Evolutionary conservation across 2,888 invertebrate species (phyloP).

Genomic region (Cephus rjabovi): DNA sequence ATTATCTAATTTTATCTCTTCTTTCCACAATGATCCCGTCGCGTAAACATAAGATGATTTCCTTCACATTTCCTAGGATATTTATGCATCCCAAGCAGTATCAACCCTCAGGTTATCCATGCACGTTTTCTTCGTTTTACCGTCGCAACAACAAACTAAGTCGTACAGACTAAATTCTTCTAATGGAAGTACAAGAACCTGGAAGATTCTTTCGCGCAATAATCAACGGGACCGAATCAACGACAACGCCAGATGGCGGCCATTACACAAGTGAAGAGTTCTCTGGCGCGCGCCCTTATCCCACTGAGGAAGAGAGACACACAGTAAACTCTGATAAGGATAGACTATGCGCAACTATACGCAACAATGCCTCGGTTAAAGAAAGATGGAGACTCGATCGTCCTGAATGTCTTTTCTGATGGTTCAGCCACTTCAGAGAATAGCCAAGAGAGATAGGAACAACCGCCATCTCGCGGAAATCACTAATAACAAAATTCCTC

Average conservation of each 20-base stretch:
- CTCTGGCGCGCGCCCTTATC: background rate
- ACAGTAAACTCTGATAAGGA: background rate
- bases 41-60: conserved; percentile 35
- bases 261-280: conserved; percentile 58
- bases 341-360: background rate
- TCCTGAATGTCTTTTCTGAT: background rate
- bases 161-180: background rate
- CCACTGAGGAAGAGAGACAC: background rate
- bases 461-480: conserved; percentile 1
- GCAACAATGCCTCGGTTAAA: background rate
- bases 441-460: background rate
- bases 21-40: conserved; percentile 27
- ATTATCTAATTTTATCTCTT: conserved; percentile 19
- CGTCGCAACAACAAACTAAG: background rate
- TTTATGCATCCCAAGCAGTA: background rate
- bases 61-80: background rate
- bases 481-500: background rate
- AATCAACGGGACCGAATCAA: conserved; percentile 35
- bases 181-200: background rate
- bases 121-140: background rate
- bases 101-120: background rate
- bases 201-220: background rate
- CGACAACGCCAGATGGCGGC: conserved; percentile 63
- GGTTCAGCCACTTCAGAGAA: background rate
- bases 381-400: background rate